Evolutionary conservation across 2,888 invertebrate species (phyloP), one percentile per base, ranked within the genome.

Genomic region (Atrina japonica): DNA sequence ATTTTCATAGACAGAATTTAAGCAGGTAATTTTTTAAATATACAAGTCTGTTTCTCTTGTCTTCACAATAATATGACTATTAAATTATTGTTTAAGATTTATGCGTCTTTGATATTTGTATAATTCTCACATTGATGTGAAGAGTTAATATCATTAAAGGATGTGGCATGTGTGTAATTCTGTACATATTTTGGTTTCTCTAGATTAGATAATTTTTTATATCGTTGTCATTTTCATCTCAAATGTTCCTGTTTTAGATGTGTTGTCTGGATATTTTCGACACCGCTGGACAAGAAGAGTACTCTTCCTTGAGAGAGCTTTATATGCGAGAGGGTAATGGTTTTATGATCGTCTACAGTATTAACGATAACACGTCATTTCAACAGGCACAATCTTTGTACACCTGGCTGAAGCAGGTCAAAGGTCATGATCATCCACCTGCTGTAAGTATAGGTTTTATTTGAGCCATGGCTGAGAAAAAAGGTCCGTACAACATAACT

Each of bases 231-330:
- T 59, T 49, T 5, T 50, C n/a, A n/a, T 58, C 16, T 29, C 3
- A 30, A 41, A 35, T n/a, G n/a, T n/a, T n/a, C n/a, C 7, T 53
- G 43, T 74, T 66, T 25, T 75, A 82, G 79, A 70, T 73, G 16
- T 82, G 79, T 76, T 18, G 83, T 45, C 67, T 86, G 43, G 85
- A 85, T 63, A 84, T 85, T 29, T 65, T 84, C 45, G 85, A 85
- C 75, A 85, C 85, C 9, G 85, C 85, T 6, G 86, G 86, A 5
- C 86, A 86, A 55, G 87, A 87, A 64, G 86, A 87, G 56, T 87
- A 81, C 55, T 86, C 87, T 0, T 63, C 82, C 11, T 0, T 82
- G 47, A 70, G 84, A 7, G 86, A 87, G 27, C 71, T 67, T 59
- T 87, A 86, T 74, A 82, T 82, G 7, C 68, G 81, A 3, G 59